Evolutionary conservation across 1,140 invertebrate genomes (phyloP), one percentile per base, ranked within the genome.

Genomic region (Cydia splendana): DNA sequence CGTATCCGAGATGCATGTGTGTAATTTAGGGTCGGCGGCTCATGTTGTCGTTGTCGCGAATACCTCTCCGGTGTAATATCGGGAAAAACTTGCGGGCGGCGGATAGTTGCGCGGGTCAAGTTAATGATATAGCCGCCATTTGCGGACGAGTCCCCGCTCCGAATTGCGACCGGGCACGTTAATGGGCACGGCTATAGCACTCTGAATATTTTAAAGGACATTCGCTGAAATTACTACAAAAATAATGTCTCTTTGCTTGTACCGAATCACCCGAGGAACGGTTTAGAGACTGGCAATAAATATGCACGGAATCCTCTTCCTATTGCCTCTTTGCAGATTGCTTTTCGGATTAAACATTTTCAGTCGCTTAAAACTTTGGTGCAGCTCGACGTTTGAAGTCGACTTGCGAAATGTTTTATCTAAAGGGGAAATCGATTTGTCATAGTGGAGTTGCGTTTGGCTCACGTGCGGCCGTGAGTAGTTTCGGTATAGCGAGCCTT

Each of bases 161-260:
- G 85, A 93, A 93, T 93, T 90, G 91, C 89, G 87, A 89, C 86
- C 83, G 85, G 85, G 86, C 88, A 93, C 88, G 89, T 93, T 93
- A 91, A 93, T 91, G 91, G 88, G 84, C 87, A 84, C 84, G 82
- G 88, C 90, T 87, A 93, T 87, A 88, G 85, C 88, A 80, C 89
- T 93, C 87, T 91, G 91, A 93, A 93, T 93, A 93, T 91, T 91
- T 93, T 92, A 93, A 91, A 92, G 88, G 90, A 92, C 90, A 92
- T 93, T 93, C 89, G 88, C 84, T 77, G 90, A 93, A 93, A 93
- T 93, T 92, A 93, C 91, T 91, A 91, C 89, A 93, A 93, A 92
- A 93, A 93, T 92, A 93, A 91, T 91, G 91, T 89, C 89, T 86
- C 88, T 91, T 85, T 91, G 86, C 90, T 91, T 88, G 90, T 89